Conservation (phyloP, 2,888 invertebrate species). For the Dendrolimus houi region DNA sequence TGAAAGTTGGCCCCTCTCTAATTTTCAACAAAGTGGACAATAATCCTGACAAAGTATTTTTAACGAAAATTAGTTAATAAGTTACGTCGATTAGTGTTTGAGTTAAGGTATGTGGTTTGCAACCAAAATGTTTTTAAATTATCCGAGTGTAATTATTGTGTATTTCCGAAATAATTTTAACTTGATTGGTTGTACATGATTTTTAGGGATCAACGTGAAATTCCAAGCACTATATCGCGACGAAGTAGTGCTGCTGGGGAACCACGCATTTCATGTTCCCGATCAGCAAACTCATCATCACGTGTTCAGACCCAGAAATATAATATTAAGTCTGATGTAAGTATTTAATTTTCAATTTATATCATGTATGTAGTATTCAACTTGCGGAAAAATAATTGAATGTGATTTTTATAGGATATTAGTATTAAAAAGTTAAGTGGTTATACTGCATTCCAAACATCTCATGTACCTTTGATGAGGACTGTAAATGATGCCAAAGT, state of each 20-base stretch:
- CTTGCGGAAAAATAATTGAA: neutral
- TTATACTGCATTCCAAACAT: slow-evolving; percentile 37
- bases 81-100: neutral
- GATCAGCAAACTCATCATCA: slow-evolving; percentile 16
- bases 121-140: too few species aligned
- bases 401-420: slow-evolving; percentile 23
- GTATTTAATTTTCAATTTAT: neutral
- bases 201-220: slow-evolving; percentile 25
- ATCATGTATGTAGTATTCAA: neutral
- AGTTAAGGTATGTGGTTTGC: neutral
- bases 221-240: slow-evolving; percentile 19
- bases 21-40: too few species aligned
- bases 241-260: slow-evolving; percentile 49
- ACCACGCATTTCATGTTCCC: slow-evolving; percentile 26
- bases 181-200: neutral
- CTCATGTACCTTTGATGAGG: slow-evolving; percentile 44
- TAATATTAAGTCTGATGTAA: slow-evolving; percentile 20
- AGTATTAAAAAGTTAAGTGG: slow-evolving; percentile 19
- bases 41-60: too few species aligned
- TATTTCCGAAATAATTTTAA: neutral
- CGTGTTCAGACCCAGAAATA: slow-evolving; percentile 13
- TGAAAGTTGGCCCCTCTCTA: too few species aligned
- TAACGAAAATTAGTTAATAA: neutral
- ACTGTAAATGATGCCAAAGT: slow-evolving; percentile 54
- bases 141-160: neutral